Percentiles rank a stretch among this genome's conserved stretches.
Evolutionary conservation across 2,797 vertebrate species (phyloP).

Genomic region (Odontamblyopus lacepedii): DNA sequence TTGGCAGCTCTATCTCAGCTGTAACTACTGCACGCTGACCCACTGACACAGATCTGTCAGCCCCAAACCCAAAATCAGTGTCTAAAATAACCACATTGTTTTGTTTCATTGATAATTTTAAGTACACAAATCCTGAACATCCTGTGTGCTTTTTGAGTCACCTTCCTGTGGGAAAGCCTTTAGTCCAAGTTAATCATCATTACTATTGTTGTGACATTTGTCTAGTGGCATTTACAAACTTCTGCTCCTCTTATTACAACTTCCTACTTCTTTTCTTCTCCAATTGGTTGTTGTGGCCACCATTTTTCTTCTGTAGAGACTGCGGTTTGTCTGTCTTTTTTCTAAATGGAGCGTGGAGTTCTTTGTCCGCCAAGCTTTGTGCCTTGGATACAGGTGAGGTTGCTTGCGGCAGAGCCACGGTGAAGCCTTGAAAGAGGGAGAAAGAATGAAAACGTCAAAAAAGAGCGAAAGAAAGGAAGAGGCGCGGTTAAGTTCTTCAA

Average conservation of each 20-base stretch:
- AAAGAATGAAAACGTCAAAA: conserved; percentile 18
- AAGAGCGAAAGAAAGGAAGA: background rate
- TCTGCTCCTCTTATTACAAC: background rate
- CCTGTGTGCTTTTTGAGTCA: background rate
- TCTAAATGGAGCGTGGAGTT: conserved; percentile 32
- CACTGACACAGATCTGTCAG: too few relatives aligned
- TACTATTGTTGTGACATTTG: conserved; percentile 1
- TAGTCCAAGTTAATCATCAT: background rate
- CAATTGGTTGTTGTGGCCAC: conserved; percentile 4
- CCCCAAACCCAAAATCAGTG: background rate
- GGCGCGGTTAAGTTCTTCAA: conserved; percentile 36
- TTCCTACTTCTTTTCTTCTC: background rate
- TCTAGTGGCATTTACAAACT: background rate
- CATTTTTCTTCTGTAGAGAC: conserved; percentile 19
- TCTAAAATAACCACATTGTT: background rate
- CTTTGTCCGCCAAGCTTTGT: conserved; percentile 42
- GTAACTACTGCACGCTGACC: background rate
- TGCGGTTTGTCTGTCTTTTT: conserved; percentile 12
- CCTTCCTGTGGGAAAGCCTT: background rate
- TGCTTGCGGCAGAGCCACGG: conserved; percentile 14
- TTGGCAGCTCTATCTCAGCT: background rate
- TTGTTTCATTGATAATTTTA: background rate
- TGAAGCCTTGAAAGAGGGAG: conserved; percentile 21
- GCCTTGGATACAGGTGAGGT: conserved; percentile 32
- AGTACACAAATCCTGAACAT: background rate